phyloP scores from a whole-genome alignment of 2,797 vertebrate species.

The Muraenolepis orangiensis region DNA sequence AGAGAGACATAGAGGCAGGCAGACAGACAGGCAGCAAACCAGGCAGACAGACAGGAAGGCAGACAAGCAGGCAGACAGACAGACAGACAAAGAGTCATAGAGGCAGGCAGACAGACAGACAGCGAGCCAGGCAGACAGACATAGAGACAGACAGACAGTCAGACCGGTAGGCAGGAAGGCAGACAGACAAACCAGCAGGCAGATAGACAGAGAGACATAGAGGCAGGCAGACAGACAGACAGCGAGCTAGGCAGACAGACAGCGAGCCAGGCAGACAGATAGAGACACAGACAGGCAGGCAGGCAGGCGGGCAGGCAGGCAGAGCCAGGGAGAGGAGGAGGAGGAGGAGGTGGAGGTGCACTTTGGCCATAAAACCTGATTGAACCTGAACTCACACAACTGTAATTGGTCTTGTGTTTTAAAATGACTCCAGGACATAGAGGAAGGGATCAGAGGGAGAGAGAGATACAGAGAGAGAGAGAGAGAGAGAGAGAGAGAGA shows the following conservation, averaged over 20 bases:
- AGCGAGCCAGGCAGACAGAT: slow-evolving; percentile 46
- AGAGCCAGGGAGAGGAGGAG: no score
- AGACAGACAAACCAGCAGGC: slow-evolving; percentile 35
- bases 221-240: slow-evolving; percentile 3
- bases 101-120: slow-evolving; percentile 35
- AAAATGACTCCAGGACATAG: slow-evolving; percentile 40
- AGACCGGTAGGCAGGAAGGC: background rate
- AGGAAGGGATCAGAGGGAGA: slow-evolving; percentile 32
- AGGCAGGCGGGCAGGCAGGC: no score
- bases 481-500: no score
- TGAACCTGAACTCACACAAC: slow-evolving; percentile 48
- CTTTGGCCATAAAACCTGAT: slow-evolving; percentile 62
- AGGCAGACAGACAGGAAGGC: slow-evolving; percentile 49
- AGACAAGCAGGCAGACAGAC: slow-evolving; percentile 49
- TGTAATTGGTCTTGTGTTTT: slow-evolving; percentile 59
- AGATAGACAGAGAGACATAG: slow-evolving; percentile 60
- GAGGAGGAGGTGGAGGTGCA: background rate
- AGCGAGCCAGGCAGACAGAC: slow-evolving; percentile 56
- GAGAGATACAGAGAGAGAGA: slow-evolving; percentile 33
- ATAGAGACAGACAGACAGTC: slow-evolving; percentile 32
- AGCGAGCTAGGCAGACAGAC: slow-evolving; percentile 27
- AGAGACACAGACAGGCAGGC: slow-evolving; percentile 53
- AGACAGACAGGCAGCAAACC: slow-evolving; percentile 36
- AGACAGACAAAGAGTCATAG: no score
- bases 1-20: no score